phyloP scores from a whole-genome alignment of 2,113 vertebrate species.

The Rostratula benghalensis region DNA sequence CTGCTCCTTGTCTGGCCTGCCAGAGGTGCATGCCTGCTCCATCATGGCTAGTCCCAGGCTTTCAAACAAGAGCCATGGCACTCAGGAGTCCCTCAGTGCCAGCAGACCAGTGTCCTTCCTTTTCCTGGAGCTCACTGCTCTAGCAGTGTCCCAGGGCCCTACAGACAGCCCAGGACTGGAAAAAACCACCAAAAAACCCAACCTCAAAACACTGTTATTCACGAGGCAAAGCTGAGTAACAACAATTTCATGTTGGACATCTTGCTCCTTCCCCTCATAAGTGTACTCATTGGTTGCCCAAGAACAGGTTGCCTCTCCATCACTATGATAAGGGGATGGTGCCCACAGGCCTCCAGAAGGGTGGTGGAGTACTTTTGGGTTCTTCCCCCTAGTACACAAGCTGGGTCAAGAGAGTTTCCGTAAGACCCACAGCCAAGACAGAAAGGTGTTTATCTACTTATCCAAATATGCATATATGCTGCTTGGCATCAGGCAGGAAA shows the following conservation, averaged over 20 bases:
- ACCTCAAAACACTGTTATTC: background rate
- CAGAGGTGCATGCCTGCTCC: rapidly evolving
- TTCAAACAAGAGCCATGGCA: background rate
- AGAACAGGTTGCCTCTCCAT: background rate
- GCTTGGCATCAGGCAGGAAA: background rate
- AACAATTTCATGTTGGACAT: background rate
- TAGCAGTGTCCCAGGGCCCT: background rate
- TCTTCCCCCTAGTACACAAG: background rate
- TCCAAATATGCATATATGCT: rapidly evolving
- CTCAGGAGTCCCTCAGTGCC: rapidly evolving
- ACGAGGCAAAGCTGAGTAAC: background rate
- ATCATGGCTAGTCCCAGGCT: rapidly evolving
- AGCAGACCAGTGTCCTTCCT: background rate
- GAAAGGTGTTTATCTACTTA: background rate
- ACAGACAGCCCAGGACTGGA: background rate
- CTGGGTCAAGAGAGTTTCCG: background rate
- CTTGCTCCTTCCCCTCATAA: background rate
- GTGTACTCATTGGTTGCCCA: background rate
- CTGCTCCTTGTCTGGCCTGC: background rate
- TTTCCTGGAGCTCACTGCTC: background rate
- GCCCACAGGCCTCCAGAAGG: background rate
- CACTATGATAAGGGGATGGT: background rate
- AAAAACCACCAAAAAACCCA: background rate
- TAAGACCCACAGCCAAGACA: background rate
- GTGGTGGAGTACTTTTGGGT: background rate